These are phyloP conservation scores for Lasioglossum zephyrum DNA, from an alignment of 2,888 invertebrate species.

Conservation along the genomic window DNA sequence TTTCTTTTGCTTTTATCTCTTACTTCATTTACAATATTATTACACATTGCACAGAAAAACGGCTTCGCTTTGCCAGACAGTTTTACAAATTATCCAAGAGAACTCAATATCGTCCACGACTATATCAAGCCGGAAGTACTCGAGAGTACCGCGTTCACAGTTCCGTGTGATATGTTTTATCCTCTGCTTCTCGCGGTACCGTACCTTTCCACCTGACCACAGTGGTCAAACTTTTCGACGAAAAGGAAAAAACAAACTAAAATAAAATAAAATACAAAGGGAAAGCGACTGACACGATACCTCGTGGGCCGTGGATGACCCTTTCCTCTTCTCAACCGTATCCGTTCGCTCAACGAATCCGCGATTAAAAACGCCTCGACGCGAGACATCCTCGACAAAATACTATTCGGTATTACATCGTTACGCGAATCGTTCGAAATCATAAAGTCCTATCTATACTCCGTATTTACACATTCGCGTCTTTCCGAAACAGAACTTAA, in stretches of 20 bases:
- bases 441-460: slow-evolving; percentile 31
- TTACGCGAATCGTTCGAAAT: slow-evolving; percentile 28
- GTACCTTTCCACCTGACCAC: neutral
- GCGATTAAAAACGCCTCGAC: slow-evolving; percentile 14
- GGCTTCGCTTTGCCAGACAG: slow-evolving; percentile 66
- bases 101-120: slow-evolving; percentile 64
- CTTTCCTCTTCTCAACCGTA: slow-evolving; percentile 17
- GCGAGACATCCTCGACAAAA: slow-evolving; percentile 34
- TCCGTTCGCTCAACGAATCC: slow-evolving; percentile 13
- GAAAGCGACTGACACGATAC: slow-evolving; percentile 36
- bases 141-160: slow-evolving; percentile 63
- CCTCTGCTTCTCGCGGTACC: slow-evolving; percentile 47
- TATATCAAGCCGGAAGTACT: slow-evolving; percentile 72
- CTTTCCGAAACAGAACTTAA: slow-evolving; percentile 12
- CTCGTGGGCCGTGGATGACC: neutral
- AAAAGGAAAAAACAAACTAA: neutral
- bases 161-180: slow-evolving; percentile 70
- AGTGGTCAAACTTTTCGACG: slow-evolving; percentile 23
- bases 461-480: slow-evolving; percentile 50
- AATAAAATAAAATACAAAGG: slow-evolving; percentile 5
- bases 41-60: slow-evolving; percentile 78
- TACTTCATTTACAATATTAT: slow-evolving; percentile 70
- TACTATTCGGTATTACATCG: slow-evolving; percentile 46
- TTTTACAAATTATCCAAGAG: slow-evolving; percentile 63
- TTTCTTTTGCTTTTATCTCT: slow-evolving; percentile 21